phyloP scores from a whole-genome alignment of 2,888 invertebrate species.

The Acleris literana region DNA sequence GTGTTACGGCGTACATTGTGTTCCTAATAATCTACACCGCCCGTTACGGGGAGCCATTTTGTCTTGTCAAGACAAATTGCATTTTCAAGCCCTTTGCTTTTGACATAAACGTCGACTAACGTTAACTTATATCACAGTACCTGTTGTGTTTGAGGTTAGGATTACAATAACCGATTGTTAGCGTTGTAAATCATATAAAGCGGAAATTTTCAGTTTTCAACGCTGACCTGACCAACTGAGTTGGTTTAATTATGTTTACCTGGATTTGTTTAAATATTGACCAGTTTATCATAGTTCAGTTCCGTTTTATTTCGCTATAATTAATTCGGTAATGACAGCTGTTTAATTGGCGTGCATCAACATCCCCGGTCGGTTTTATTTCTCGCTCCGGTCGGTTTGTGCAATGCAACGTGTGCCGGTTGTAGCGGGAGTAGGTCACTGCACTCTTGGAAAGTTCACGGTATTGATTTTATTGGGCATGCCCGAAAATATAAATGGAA shows the following conservation, averaged over 20 bases:
- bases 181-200: too few relatives aligned
- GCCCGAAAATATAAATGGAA: constrained; percentile 81
- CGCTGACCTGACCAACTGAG: background rate
- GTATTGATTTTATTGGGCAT: constrained; percentile 83
- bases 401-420: constrained; percentile 62
- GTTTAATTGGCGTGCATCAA: constrained; percentile 46
- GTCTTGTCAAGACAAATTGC: constrained; percentile 6
- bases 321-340: constrained; percentile 37
- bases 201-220: background rate
- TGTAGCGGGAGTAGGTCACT: constrained; percentile 75
- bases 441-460: constrained; percentile 79
- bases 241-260: constrained; percentile 2
- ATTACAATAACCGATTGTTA: too few relatives aligned
- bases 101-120: background rate
- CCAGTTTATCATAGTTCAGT: constrained; percentile 10
- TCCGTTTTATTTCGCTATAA: constrained; percentile 5
- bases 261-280: constrained; percentile 14
- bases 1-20: constrained; percentile 6
- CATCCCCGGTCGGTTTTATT: constrained; percentile 48
- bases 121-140: too few relatives aligned
- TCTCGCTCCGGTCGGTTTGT: constrained; percentile 61
- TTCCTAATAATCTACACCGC: constrained; percentile 9
- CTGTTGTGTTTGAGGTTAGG: too few relatives aligned
- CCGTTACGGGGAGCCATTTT: constrained; percentile 10
- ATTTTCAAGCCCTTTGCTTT: background rate